These are phyloP conservation scores for Andrena chrysosceles DNA, from an alignment of 2,888 invertebrate genomes.

Conservation along the genomic window DNA sequence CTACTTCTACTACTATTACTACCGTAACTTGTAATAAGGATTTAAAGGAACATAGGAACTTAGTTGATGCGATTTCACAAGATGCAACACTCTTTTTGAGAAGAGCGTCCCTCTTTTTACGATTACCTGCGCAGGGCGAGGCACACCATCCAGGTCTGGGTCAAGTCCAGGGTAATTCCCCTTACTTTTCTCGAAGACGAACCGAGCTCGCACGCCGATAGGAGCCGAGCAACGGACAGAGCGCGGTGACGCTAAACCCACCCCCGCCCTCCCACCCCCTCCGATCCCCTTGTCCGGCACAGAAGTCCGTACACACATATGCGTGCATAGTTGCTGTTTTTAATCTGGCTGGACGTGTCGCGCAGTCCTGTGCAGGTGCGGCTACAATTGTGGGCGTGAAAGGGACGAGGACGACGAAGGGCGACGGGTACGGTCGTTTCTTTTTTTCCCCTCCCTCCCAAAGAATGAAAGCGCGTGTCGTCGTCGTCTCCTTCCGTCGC, in stretches of 20 bases:
- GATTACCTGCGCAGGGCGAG: conserved; percentile 59
- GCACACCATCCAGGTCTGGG: conserved; percentile 4
- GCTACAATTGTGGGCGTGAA: conserved; percentile 57
- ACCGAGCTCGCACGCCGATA: not conserved
- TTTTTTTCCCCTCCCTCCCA: conserved; percentile 46
- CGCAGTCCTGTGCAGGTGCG: conserved; percentile 62
- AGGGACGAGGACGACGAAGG: conserved; percentile 63
- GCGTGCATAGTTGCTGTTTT: conserved; percentile 30
- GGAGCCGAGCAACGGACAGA: not conserved
- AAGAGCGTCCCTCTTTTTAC: conserved; percentile 68
- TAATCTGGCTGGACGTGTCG: conserved; percentile 46
- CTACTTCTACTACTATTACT: conserved; percentile 69
- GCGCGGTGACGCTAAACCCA: not conserved
- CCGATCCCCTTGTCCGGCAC: not conserved
- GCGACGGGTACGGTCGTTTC: conserved; percentile 33
- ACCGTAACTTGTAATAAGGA: conserved; percentile 80
- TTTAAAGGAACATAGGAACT: conserved; percentile 83
- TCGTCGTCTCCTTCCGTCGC: conserved; percentile 63
- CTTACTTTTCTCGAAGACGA: conserved; percentile 14
- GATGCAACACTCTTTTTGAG: conserved; percentile 66
- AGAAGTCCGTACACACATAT: not conserved
- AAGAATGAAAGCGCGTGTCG: conserved; percentile 40
- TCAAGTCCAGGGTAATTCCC: not conserved
- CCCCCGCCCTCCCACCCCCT: not conserved
- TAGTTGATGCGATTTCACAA: conserved; percentile 76